Evolutionary conservation across 1,140 invertebrate genomes (phyloP).

Genomic region (Helicoverpa armigera): DNA sequence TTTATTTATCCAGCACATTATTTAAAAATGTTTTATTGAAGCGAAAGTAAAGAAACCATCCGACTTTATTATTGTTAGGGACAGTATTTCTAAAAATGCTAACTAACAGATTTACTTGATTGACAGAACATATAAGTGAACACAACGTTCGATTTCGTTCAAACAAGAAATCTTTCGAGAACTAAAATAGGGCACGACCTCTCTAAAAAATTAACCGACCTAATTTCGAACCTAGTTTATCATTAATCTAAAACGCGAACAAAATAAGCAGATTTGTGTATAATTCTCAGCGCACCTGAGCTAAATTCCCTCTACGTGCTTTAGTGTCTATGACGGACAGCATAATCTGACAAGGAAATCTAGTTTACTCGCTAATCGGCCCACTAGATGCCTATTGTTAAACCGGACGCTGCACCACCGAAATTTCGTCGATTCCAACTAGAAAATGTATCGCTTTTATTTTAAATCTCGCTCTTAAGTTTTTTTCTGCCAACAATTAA

Average conservation of each 20-base stretch:
- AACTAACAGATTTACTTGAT: too few relatives aligned
- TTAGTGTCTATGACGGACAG: conserved; percentile 68
- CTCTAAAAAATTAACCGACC: neutral
- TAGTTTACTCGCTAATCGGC: conserved; percentile 73
- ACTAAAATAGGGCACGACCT: too few relatives aligned
- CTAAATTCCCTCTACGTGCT: conserved; percentile 61
- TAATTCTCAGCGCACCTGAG: conserved; percentile 39
- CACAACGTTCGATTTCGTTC: neutral
- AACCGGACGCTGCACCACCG: conserved; percentile 46
- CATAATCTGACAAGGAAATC: conserved; percentile 75
- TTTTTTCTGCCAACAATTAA: neutral
- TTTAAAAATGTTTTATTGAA: too few relatives aligned
- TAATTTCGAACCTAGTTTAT: neutral
- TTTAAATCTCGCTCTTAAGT: neutral
- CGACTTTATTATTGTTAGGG: too few relatives aligned
- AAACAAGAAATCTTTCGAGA: neutral
- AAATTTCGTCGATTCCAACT: conserved; percentile 55
- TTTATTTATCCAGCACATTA: too few relatives aligned
- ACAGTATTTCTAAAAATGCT: too few relatives aligned
- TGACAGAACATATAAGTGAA: neutral
- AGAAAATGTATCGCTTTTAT: conserved; percentile 40
- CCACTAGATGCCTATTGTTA: conserved; percentile 67
- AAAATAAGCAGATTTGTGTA: conserved; percentile 43
- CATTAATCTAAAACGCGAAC: conserved; percentile 16
- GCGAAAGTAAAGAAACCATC: too few relatives aligned